Evolutionary conservation across 1,140 invertebrate genomes (phyloP), one percentile per base, ranked within the genome.

Genomic region (Battus philenor): DNA sequence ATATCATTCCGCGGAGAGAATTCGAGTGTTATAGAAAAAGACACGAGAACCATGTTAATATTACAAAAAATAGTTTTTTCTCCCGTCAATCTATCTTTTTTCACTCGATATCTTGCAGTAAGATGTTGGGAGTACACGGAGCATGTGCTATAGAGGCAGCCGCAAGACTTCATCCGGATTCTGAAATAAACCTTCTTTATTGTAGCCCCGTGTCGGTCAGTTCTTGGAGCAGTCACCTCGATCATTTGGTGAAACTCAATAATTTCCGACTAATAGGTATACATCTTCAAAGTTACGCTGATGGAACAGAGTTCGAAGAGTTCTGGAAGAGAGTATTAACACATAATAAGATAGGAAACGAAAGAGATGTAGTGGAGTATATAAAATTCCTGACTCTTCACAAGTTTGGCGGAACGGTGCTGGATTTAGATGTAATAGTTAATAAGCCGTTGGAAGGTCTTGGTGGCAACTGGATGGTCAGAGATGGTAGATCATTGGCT

Each of bases 101-200:
- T 7, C 38, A 29, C 18, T 27, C 38, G 9, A 29, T 16, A 11
- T 41, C 24, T 13, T 41, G 38, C 15, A 17, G 10, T 27, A 41
- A 41, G 18, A 41, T 41, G 7, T 2, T 41, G 5, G 3, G 11
- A 1, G 24, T 16, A n/a, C n/a, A 27, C 10, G 13, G 26, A 18
- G 38, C 38, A 1, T 41, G 38, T 17, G 38, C 38, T 6, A 16
- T 41, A n/a, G 38, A 41, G 26, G 12, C 38, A 1, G 38, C 38
- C 0, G 22, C 38, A 4, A 26, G 24, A 16, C 4, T 29, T 0
- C 38, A 41, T 41, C 38, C 38, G 1, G 22, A 41, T 1, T 10
- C 13, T 5, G 13, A 27, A 15, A 29, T 41, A 1, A 29, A 17
- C 18, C 15, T 41, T 1, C 4, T 41, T 4, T 41, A 27, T 9